These are phyloP conservation scores for Hemaris fuciformis DNA, from an alignment of 2,888 invertebrate genomes.

Conservation along the genomic window DNA sequence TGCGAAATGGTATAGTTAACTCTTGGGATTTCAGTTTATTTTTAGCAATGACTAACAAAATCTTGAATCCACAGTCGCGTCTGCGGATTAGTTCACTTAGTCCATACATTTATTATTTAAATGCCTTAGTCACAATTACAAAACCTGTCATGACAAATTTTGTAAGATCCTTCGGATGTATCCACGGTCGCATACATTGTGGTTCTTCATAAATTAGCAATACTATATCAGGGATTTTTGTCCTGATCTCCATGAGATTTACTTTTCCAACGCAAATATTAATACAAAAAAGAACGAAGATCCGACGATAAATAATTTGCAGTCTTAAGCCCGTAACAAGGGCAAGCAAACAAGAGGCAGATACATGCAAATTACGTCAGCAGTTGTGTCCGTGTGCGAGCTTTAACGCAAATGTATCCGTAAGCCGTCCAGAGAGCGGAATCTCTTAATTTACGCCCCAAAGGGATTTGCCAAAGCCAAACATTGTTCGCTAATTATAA, in stretches of 20 bases:
- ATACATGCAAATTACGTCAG: conserved; percentile 47
- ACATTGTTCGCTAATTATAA: conserved; percentile 82
- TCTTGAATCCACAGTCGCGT: background rate
- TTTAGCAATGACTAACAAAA: conserved; percentile 3
- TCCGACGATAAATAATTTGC: conserved; percentile 42
- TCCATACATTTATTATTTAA: conserved; percentile 10
- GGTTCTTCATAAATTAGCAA: background rate
- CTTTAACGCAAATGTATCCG: conserved; percentile 69
- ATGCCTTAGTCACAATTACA: conserved; percentile 3
- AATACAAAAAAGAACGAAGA: conserved; percentile 13
- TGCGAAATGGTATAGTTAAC: background rate
- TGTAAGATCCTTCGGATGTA: background rate
- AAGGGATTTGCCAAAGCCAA: conserved; percentile 80
- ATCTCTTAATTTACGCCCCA: conserved; percentile 82
- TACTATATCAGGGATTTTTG: background rate
- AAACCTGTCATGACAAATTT: conserved; percentile 1
- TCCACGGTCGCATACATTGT: background rate
- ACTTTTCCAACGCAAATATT: background rate
- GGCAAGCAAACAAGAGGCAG: conserved; percentile 46
- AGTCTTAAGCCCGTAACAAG: conserved; percentile 45
- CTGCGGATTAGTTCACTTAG: background rate
- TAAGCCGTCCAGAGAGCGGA: conserved; percentile 67
- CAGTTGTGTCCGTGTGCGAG: conserved; percentile 35
- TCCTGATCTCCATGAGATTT: background rate
- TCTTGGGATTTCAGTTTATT: background rate